A percentile compares a stretch with the other conserved stretches of the same genome.
phyloP scores from a whole-genome alignment of 2,888 invertebrate species.

The Pristionchus arcanus region DNA sequence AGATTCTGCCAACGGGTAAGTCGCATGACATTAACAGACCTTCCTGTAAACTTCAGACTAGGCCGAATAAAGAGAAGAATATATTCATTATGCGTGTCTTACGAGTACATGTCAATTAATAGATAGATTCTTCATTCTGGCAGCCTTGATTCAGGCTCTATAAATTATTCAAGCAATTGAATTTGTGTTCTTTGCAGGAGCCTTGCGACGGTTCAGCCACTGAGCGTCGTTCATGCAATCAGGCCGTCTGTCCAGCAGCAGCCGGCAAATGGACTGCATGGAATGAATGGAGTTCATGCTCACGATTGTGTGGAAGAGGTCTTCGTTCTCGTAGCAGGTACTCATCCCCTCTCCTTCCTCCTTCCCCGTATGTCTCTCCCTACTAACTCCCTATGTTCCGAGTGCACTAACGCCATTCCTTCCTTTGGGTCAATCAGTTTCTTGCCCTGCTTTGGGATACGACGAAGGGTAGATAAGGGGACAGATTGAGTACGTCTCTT shows the following conservation, averaged over 20 bases:
- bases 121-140: background rate
- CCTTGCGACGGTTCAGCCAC: constrained; percentile 77
- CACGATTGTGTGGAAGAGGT: constrained; percentile 74
- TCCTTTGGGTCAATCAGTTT: background rate
- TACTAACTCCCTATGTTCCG: background rate
- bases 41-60: too few relatives aligned
- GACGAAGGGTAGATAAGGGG: background rate
- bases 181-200: constrained; percentile 68
- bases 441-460: background rate
- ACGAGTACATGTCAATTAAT: too few relatives aligned
- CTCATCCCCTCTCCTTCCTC: background rate
- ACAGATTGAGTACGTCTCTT: constrained; percentile 14
- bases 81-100: too few relatives aligned
- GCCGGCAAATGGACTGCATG: constrained; percentile 65
- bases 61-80: too few relatives aligned
- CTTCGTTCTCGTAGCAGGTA: constrained; percentile 73
- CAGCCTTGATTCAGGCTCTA: too few relatives aligned
- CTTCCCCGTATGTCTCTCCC: background rate
- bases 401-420: background rate
- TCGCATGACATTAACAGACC: background rate
- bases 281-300: constrained; percentile 76
- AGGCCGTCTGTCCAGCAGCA: constrained; percentile 65
- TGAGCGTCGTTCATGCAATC: constrained; percentile 77
- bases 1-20: constrained; percentile 71
- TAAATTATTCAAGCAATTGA: too few relatives aligned